Evolutionary conservation across 1,140 invertebrate genomes (phyloP).

Genomic region (Papilio dardanus): DNA sequence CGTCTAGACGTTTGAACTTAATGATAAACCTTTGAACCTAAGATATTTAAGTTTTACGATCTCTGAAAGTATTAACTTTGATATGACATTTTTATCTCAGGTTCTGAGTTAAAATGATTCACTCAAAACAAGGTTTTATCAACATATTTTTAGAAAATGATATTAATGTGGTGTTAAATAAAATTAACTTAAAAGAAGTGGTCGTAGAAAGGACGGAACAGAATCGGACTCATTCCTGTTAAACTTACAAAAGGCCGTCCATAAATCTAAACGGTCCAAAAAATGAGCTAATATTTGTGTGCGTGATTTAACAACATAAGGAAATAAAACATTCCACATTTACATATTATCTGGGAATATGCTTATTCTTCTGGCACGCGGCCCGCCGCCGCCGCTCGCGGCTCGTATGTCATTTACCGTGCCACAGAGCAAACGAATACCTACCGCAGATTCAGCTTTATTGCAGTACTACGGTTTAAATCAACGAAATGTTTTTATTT

Average conservation of each 20-base stretch:
- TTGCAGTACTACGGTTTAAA: conserved; percentile 7
- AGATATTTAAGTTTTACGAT: conserved; percentile 8
- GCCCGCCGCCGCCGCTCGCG: conserved; percentile 20
- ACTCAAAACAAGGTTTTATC: not conserved
- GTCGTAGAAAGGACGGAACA: not conserved
- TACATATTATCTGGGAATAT: conserved; percentile 42
- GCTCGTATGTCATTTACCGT: conserved; percentile 24
- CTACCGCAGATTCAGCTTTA: conserved; percentile 17
- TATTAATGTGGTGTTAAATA: not conserved
- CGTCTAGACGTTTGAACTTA: conserved; percentile 18
- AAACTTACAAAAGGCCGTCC: conserved; percentile 22
- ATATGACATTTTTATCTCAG: not conserved
- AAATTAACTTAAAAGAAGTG: not conserved
- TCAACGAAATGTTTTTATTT: conserved; percentile 18
- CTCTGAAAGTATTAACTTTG: not conserved
- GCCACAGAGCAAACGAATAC: conserved; percentile 6
- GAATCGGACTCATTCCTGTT: not conserved
- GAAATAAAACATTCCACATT: conserved; percentile 38
- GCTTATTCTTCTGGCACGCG: conserved; percentile 37
- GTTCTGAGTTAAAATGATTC: not conserved
- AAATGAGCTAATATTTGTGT: conserved; percentile 31
- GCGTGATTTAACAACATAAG: conserved; percentile 37
- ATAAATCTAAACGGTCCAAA: conserved; percentile 28
- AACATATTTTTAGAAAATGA: not conserved
- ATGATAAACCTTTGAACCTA: conserved; percentile 10